phyloP scores from a whole-genome alignment of 2,888 invertebrate genomes.

The Leuctra nigra region DNA sequence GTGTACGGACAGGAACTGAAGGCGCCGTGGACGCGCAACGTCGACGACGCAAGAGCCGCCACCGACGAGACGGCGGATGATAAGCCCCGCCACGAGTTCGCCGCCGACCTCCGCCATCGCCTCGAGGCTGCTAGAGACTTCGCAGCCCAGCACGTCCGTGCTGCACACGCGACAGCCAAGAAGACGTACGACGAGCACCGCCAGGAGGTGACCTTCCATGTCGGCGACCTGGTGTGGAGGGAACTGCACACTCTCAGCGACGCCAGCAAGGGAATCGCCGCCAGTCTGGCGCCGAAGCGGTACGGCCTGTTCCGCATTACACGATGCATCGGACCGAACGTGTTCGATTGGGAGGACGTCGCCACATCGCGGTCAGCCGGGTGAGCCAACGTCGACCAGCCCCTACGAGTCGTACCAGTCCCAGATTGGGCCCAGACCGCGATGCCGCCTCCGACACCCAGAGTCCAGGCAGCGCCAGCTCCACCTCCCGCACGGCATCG shows the following conservation, averaged over 20 bases:
- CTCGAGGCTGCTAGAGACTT: neutral
- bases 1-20: neutral
- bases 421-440: neutral
- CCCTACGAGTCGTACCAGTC: neutral
- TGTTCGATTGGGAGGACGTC: neutral
- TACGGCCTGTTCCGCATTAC: neutral
- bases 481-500: neutral
- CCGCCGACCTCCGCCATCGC: neutral
- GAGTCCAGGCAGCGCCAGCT: neutral
- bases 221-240: neutral
- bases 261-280: neutral
- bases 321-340: neutral
- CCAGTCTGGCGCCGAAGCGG: neutral
- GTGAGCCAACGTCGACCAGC: conserved; percentile 1
- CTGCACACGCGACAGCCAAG: neutral
- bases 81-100: neutral
- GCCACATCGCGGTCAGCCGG: neutral
- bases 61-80: neutral
- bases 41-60: neutral
- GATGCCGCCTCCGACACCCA: neutral
- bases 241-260: neutral
- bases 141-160: neutral
- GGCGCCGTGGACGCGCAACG: neutral
- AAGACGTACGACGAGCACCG: neutral
- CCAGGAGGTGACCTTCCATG: neutral